A percentile compares a stretch with the other conserved stretches of the same genome.
These are phyloP conservation scores for Xenus cinereus DNA, from an alignment of 2,113 vertebrate genomes.

Conservation along the genomic window DNA sequence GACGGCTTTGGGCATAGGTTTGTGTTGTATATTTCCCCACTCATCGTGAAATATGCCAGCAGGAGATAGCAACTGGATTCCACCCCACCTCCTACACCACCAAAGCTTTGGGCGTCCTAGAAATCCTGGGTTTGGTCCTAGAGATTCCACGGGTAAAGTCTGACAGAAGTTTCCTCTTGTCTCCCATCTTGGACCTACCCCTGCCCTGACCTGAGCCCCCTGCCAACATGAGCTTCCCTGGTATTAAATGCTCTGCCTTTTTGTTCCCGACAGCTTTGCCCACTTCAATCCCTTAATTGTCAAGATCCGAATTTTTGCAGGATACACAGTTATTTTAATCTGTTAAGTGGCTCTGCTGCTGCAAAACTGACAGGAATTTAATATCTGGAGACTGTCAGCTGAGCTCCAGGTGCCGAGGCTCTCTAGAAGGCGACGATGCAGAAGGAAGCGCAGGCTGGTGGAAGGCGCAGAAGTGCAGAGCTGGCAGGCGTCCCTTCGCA, in stretches of 20 bases:
- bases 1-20: background rate
- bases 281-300: constrained; percentile 51
- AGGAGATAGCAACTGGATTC: background rate
- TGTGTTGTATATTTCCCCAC: background rate
- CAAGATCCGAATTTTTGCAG: constrained; percentile 46
- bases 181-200: background rate
- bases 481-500: background rate
- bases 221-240: background rate
- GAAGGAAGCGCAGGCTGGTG: background rate
- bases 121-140: background rate
- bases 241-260: background rate
- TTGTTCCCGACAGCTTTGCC: background rate
- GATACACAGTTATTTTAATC: constrained; percentile 56
- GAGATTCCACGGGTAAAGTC: background rate
- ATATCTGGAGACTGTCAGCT: constrained; percentile 38
- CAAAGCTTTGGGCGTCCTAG: background rate
- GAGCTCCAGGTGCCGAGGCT: constrained; percentile 42
- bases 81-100: background rate
- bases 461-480: background rate
- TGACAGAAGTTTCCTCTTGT: background rate
- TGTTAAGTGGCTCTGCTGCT: constrained; percentile 60
- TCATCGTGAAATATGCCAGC: background rate
- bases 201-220: background rate
- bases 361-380: constrained; percentile 50
- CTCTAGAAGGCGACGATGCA: background rate